Evolutionary conservation across 2,113 vertebrate genomes (phyloP), one percentile per base, ranked within the genome.

Genomic region (Ivindomyrus marchei): DNA sequence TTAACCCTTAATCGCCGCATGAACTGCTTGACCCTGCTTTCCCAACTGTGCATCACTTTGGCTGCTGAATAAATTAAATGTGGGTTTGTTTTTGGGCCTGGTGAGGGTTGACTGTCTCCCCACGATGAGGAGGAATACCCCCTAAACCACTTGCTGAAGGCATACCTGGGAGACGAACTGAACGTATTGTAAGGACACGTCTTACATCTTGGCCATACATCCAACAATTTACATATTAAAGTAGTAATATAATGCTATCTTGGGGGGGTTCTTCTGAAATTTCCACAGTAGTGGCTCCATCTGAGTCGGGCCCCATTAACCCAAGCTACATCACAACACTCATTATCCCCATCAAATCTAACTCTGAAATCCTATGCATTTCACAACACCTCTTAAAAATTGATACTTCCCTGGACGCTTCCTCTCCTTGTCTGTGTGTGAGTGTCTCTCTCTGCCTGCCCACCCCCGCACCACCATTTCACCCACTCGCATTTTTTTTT

Each of bases 401-500:
- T 24, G 84, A 24, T 27, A 11, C 21, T 85, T 50, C 46, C 24
- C 84, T 39, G 45, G n/a, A 87, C 17, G 10, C 7, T 88, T 39
- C 90, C 88, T 86, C 50, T 47, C 91, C 89, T 85, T 80, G 58
- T 45, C 39, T 50, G 52, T 85, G 49, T 21, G 88, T 74, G 89
- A 27, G 92, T 89, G 46, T 87, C 90, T 90, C 89, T 84, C 70
- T 50, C 50, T 50, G 39, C 87, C 39, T 10, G 87, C 46, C 90
- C 66, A 89, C 27, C 53, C 53, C 53, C 1, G 19, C 90, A 93
- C 93, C 62, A 70, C 90, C 66, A 89, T 27, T 88, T 89, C 88
- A 89, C 88, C 62, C 62, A 70, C 62, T 70, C 62, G 3, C 90
- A 93, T 93, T 93, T 93, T 85, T 45, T 83, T 58, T 47, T 27